Conservation (phyloP, 2,888 invertebrate species). For the Drosophila mayaguana region DNA sequence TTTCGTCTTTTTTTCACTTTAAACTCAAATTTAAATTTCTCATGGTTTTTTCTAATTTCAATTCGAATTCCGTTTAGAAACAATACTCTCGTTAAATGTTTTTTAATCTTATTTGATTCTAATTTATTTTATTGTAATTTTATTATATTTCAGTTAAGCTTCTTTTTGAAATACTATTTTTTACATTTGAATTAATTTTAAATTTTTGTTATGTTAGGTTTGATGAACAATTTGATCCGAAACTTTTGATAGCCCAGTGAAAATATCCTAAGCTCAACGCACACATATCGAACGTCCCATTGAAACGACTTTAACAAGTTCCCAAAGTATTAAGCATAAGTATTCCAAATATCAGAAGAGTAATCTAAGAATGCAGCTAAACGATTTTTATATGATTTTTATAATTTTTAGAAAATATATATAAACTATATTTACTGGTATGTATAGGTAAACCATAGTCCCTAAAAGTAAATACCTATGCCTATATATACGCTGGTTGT, state of each 20-base stretch:
- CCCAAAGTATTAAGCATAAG: constrained; percentile 77
- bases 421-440: constrained; percentile 11
- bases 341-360: constrained; percentile 20
- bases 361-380: constrained; percentile 4
- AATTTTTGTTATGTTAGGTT: constrained; percentile 2
- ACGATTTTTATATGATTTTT: not conserved
- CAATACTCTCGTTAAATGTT: too few species aligned
- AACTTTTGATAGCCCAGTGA: constrained; percentile 63
- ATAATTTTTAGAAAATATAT: constrained; percentile 48
- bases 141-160: too few species aligned
- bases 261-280: constrained; percentile 72
- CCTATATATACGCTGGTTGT: constrained; percentile 29
- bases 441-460: constrained; percentile 11
- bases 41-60: too few species aligned
- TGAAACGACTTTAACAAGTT: constrained; percentile 59
- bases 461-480: constrained; percentile 18
- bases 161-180: too few species aligned
- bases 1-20: too few species aligned
- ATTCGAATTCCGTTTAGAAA: not conserved
- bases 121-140: too few species aligned
- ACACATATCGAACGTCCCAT: constrained; percentile 76
- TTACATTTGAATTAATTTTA: not conserved
- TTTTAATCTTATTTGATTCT: too few species aligned
- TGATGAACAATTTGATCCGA: constrained; percentile 10
- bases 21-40: too few species aligned